Evolutionary conservation across 2,888 invertebrate genomes (phyloP).

Genomic region (Brachylomia viminalis): DNA sequence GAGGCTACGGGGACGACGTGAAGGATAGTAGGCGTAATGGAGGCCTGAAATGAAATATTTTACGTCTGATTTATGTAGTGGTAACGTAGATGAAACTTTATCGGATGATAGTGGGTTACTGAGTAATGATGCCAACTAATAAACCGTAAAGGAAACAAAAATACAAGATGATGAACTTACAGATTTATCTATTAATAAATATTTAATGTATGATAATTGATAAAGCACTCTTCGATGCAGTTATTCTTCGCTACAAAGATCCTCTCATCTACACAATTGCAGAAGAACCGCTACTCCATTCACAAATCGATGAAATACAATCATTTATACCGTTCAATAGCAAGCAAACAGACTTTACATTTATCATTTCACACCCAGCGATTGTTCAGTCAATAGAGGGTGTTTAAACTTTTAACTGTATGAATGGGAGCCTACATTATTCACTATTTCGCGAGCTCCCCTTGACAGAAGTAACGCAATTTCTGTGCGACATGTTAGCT

Average conservation of each 20-base stretch:
- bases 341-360: conserved; percentile 74
- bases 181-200: background rate
- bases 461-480: conserved; percentile 79
- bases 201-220: background rate
- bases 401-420: conserved; percentile 87
- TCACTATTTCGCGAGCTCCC: conserved; percentile 83
- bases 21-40: conserved; percentile 24
- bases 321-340: conserved; percentile 62
- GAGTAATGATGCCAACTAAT: too few species aligned
- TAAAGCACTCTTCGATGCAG: background rate
- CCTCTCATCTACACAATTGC: conserved; percentile 8
- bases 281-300: conserved; percentile 41
- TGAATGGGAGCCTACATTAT: conserved; percentile 85
- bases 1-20: conserved; percentile 37
- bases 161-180: too few species aligned
- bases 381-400: conserved; percentile 86
- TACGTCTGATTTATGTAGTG: conserved; percentile 16
- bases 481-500: conserved; percentile 77
- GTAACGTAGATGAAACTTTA: background rate
- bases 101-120: background rate
- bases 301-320: conserved; percentile 52
- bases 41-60: conserved; percentile 35
- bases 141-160: too few species aligned
- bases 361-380: conserved; percentile 82
- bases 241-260: background rate